Percentiles rank a stretch among this genome's conserved stretches.
phyloP scores from a whole-genome alignment of 1,140 invertebrate species.

The Saccostrea echinata region DNA sequence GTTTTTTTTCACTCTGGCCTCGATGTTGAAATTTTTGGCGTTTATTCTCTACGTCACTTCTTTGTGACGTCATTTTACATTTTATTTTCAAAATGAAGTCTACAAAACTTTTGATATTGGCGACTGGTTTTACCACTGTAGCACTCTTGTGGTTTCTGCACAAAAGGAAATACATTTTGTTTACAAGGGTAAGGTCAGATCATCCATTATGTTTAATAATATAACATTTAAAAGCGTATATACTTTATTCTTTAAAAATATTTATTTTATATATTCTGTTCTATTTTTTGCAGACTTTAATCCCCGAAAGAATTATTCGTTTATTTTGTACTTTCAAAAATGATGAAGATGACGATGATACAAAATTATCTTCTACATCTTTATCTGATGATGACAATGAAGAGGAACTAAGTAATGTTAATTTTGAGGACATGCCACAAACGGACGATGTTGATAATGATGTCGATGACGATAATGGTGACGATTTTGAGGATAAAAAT shows the following conservation, averaged over 20 bases:
- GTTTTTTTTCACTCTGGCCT: too few species aligned
- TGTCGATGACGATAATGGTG: neutral
- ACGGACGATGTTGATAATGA: neutral
- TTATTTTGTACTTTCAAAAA: neutral
- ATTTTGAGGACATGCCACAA: neutral
- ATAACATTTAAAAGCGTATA: neutral
- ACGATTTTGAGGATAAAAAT: neutral
- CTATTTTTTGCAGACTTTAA: neutral
- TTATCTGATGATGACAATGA: neutral
- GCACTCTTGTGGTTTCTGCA: neutral
- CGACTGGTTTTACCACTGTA: neutral
- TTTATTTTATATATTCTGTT: neutral
- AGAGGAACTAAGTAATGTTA: neutral
- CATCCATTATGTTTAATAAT: neutral
- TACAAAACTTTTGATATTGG: neutral
- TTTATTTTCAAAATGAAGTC: slow-evolving; percentile 16
- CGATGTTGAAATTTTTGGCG: too few species aligned
- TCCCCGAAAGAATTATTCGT: neutral
- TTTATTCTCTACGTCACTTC: neutral
- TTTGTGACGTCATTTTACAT: neutral
- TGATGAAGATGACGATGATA: neutral
- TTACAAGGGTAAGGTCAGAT: neutral
- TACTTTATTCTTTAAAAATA: neutral
- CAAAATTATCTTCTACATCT: neutral
- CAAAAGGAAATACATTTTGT: neutral